Evolutionary conservation across 1,140 invertebrate species (phyloP).

Genomic region (Aricia agestis): DNA sequence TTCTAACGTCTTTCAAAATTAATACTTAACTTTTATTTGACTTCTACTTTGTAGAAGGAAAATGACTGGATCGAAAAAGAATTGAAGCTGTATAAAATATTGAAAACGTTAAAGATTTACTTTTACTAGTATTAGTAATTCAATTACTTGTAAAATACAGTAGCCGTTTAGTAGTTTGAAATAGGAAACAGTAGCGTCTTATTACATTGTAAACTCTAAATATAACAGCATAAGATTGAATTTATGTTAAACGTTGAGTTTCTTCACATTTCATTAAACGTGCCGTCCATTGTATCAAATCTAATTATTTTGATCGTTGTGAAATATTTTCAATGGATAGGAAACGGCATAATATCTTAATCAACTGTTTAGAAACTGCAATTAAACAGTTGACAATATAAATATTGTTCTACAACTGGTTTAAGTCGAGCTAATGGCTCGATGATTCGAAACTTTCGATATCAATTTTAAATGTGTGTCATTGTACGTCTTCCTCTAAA

Average conservation of each 20-base stretch:
- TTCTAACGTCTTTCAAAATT: no score
- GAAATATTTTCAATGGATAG: conserved; percentile 16
- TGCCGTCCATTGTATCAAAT: conserved; percentile 7
- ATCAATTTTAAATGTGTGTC: background rate
- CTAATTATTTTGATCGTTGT: conserved; percentile 15
- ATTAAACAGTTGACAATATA: conserved; percentile 14
- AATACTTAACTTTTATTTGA: no score
- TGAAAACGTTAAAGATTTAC: no score
- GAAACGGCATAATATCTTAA: conserved; percentile 11
- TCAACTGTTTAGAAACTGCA: conserved; percentile 5
- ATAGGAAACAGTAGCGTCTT: background rate
- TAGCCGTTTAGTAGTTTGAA: background rate
- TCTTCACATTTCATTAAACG: background rate
- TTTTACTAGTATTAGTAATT: background rate
- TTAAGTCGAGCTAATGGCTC: background rate
- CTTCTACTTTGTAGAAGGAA: no score
- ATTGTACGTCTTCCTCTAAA: no score
- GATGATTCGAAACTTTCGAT: conserved; percentile 5
- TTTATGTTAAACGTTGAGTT: background rate
- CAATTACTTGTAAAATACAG: background rate
- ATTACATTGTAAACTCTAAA: background rate
- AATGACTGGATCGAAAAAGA: no score
- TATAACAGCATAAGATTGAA: background rate
- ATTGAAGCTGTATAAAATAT: no score
- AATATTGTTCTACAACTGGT: conserved; percentile 6